Conservation (phyloP, 2,113 vertebrate species). For the Oryzias celebensis region DNA sequence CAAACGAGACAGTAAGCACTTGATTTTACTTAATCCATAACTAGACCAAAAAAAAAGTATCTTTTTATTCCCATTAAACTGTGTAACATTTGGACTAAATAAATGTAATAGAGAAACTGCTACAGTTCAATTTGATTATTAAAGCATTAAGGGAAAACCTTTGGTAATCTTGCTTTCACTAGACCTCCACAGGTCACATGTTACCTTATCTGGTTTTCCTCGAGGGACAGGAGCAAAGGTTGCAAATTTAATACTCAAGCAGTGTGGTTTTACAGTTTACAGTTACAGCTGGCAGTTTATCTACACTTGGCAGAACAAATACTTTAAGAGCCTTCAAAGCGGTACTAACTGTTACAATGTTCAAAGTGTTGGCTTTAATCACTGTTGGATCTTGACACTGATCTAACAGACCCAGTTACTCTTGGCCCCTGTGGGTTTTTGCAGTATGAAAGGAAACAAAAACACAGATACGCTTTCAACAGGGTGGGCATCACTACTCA, state of each 20-base stretch:
- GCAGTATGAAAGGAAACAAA: constrained; percentile 2
- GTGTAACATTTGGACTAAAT: too few relatives aligned
- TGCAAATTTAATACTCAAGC: neutral
- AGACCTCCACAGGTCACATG: too few relatives aligned
- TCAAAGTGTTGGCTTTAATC: constrained; percentile 17
- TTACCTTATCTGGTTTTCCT: too few relatives aligned
- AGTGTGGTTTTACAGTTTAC: neutral
- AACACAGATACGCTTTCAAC: constrained; percentile 3
- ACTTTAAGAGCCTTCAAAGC: neutral
- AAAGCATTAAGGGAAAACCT: too few relatives aligned
- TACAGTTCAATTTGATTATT: too few relatives aligned
- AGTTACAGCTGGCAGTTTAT: neutral
- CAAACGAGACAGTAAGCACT: too few relatives aligned
- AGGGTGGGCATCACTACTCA: neutral
- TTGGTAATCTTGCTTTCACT: too few relatives aligned
- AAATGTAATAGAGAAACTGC: too few relatives aligned
- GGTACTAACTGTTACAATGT: neutral
- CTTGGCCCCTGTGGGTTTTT: neutral
- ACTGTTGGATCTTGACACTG: constrained; percentile 4
- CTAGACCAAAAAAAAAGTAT: too few relatives aligned
- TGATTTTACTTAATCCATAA: too few relatives aligned
- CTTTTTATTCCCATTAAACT: too few relatives aligned
- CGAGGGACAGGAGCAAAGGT: too few relatives aligned
- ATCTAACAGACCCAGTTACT: neutral
- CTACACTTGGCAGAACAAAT: neutral